phyloP scores from a whole-genome alignment of 2,113 vertebrate species.

The Ochotona curzoniae region DNA sequence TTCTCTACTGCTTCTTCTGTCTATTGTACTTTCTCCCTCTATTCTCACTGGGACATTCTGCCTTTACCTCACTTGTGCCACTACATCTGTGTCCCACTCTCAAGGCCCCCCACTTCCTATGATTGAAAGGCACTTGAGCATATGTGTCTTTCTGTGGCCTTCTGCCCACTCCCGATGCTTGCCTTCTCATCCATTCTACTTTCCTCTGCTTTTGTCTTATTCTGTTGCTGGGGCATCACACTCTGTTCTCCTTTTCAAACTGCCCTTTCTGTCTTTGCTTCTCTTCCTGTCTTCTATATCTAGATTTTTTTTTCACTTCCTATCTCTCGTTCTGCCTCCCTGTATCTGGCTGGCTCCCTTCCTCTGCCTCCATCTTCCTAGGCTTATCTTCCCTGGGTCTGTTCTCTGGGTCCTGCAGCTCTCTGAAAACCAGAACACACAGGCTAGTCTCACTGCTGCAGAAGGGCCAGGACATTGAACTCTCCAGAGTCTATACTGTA shows the following conservation, averaged over 20 bases:
- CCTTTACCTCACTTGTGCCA: not conserved
- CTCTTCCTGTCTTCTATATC: not conserved
- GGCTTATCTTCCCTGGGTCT: not conserved
- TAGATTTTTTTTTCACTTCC: conserved; percentile 22
- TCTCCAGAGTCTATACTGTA: not conserved
- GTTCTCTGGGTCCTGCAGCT: conserved; percentile 19
- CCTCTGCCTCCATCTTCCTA: not conserved
- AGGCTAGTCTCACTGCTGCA: not conserved
- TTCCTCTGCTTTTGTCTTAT: conserved; percentile 17
- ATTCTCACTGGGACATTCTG: not conserved
- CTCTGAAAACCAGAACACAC: not conserved
- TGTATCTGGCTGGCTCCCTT: not conserved
- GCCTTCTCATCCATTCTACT: not conserved
- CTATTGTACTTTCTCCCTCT: not conserved
- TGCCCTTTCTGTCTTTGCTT: conserved; percentile 47
- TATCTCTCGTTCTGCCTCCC: not conserved
- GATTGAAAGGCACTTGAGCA: conserved; percentile 19
- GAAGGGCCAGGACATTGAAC: not conserved
- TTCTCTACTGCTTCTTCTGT: not conserved
- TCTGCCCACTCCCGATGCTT: not conserved
- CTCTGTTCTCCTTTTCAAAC: not conserved
- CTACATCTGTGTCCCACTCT: not conserved
- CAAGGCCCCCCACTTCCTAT: not conserved
- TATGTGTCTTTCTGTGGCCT: not conserved
- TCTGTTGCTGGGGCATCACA: not conserved